phyloP scores from a whole-genome alignment of 2,113 vertebrate species.

The Colistium nudipinnis region DNA sequence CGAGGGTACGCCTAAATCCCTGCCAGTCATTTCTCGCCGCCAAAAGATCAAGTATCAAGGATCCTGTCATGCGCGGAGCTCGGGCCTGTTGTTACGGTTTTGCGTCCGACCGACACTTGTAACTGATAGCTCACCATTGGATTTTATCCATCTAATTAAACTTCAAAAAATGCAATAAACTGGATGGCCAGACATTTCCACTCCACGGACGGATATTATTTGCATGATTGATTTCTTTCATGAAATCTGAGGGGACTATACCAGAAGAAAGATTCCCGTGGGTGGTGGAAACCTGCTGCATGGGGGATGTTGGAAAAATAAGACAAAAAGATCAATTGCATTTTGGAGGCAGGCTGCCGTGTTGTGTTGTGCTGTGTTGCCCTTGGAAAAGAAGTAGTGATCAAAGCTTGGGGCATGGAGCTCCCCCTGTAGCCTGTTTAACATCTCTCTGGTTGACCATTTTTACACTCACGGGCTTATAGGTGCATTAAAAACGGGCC shows the following conservation, averaged over 20 bases:
- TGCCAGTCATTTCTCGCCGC: conserved; percentile 39
- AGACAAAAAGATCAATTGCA: conserved; percentile 65
- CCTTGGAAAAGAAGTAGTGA: conserved; percentile 51
- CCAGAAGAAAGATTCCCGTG: conserved; percentile 59
- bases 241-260: conserved; percentile 34
- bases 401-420: conserved; percentile 50
- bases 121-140: conserved; percentile 30
- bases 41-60: conserved; percentile 42
- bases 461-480: neutral
- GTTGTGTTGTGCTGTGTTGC: conserved; percentile 51
- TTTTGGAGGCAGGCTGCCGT: conserved; percentile 46
- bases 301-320: conserved; percentile 26
- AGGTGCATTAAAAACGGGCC: neutral
- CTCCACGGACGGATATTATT: conserved; percentile 31
- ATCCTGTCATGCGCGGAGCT: conserved; percentile 24
- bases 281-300: conserved; percentile 52
- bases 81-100: conserved; percentile 25
- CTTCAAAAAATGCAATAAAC: conserved; percentile 18
- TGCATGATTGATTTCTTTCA: conserved; percentile 48
- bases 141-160: conserved; percentile 45
- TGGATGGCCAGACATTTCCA: conserved; percentile 12
- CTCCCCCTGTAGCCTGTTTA: conserved; percentile 14
- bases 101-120: conserved; percentile 10
- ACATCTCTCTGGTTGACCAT: conserved; percentile 15
- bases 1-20: conserved; percentile 32